Evolutionary conservation across 2,797 vertebrate genomes (phyloP), one percentile per base, ranked within the genome.

Genomic region (Darevskia nairensis): DNA sequence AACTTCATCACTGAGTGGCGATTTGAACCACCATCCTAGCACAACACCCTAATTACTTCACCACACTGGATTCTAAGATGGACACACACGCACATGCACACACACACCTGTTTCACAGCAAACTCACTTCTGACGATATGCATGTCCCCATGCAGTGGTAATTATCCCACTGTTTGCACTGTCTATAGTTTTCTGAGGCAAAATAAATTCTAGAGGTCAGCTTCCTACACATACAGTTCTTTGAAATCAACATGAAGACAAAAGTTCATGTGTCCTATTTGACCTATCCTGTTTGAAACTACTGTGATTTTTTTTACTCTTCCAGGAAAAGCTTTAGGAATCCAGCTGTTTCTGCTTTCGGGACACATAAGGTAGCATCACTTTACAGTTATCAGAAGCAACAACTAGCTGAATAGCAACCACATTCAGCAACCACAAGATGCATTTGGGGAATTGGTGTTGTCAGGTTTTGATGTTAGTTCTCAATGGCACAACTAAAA

Each of bases 361-460:
- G 44, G 85, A 80, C 64, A 10, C 17, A 64, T 55, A 59, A 76
- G 90, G 81, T 27, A 86, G 66, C 3, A 55, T 39, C 86, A 78
- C 80, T 93, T 86, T 71, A 25, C 66, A 35, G 69, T 92, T 90
- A 89, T 93, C 94, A 93, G 91, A 92, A 90, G n/a, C 86, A 91
- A 90, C 59, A 82, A 79, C 72, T 80, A 89, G 87, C 83, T 92
- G 91, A 89, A 85, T 27, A 85, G 25, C 64, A 91, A 95, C 89
- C 92, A 89, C 89, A 74, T 89, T 94, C 92, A 90, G 93, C 86
- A 90, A 95, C 96, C 96, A 95, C 96, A 96, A 94, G 89, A 91
- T 85, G 90, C 80, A 77, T 85, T 92, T 77, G 50, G 97, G 96
- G 96, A 96, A 94, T 95, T 95, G 93, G 75, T 93, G 90, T 91